Percentiles rank a stretch among this genome's conserved stretches.
phyloP scores from a whole-genome alignment of 2,113 vertebrate genomes.

The Myiopsitta monachus region DNA sequence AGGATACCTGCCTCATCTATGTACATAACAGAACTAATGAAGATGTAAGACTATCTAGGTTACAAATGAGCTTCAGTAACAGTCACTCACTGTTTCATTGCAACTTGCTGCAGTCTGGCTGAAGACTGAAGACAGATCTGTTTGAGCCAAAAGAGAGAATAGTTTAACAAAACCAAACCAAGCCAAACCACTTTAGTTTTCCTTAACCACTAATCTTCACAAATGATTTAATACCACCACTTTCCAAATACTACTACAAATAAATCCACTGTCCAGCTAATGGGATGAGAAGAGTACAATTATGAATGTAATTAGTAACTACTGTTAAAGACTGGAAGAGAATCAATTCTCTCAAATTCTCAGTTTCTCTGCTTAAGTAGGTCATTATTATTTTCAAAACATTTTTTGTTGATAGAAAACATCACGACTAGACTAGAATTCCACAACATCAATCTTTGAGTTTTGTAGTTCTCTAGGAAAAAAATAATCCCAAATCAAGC shows the following conservation, averaged over 20 bases:
- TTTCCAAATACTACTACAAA: neutral
- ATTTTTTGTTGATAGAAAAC: slow-evolving; percentile 49
- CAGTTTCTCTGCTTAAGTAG: slow-evolving; percentile 55
- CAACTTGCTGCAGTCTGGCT: slow-evolving; percentile 20
- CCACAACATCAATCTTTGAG: slow-evolving; percentile 66
- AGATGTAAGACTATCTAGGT: neutral
- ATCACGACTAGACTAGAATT: slow-evolving; percentile 64
- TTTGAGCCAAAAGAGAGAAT: neutral
- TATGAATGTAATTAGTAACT: neutral
- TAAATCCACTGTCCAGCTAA: neutral
- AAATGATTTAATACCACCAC: neutral
- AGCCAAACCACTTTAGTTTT: neutral
- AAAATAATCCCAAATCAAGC: slow-evolving; percentile 60
- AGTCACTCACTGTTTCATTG: slow-evolving; percentile 20
- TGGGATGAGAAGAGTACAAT: neutral
- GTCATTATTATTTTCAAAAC: slow-evolving; percentile 34
- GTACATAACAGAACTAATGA: neutral
- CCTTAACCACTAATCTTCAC: neutral
- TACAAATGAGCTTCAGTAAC: neutral
- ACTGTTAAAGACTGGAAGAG: slow-evolving; percentile 18
- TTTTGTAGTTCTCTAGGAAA: slow-evolving; percentile 53
- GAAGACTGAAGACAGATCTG: neutral
- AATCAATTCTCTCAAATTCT: slow-evolving; percentile 31
- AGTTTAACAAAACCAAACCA: neutral
- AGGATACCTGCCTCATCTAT: neutral